phyloP scores from a whole-genome alignment of 1,140 invertebrate species.

The Drosophila parvula region DNA sequence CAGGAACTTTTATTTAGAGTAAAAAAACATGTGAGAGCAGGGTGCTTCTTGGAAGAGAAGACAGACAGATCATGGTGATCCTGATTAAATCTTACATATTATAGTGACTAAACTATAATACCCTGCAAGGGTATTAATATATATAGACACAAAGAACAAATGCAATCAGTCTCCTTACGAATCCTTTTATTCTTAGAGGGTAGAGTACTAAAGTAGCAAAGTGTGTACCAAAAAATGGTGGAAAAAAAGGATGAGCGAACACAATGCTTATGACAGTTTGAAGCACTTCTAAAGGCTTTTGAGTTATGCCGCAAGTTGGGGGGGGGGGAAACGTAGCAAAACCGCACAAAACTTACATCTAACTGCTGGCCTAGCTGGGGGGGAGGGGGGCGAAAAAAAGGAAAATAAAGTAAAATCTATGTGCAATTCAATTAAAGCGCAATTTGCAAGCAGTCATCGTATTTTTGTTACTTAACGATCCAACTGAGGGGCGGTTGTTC shows the following conservation, averaged over 20 bases:
- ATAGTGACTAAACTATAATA: neutral
- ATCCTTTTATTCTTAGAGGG: neutral
- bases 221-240: conserved; percentile 35
- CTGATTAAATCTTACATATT: too few species aligned
- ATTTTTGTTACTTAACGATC: conserved; percentile 75
- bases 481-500: conserved; percentile 9
- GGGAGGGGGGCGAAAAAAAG: neutral
- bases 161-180: neutral
- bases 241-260: conserved; percentile 9
- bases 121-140: neutral
- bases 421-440: conserved; percentile 80
- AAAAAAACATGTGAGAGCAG: neutral
- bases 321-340: conserved; percentile 35
- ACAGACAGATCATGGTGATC: neutral
- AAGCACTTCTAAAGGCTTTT: conserved; percentile 71
- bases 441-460: conserved; percentile 75
- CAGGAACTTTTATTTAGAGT: too few species aligned
- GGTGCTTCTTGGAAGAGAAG: neutral
- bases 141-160: neutral
- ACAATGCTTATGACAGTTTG: conserved; percentile 75
- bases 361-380: neutral
- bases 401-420: conserved; percentile 59
- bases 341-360: conserved; percentile 33
- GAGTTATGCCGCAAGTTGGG: conserved; percentile 52
- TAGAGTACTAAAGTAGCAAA: conserved; percentile 61